phyloP scores from a whole-genome alignment of 2,888 invertebrate genomes.

The Eupeodes luniger region DNA sequence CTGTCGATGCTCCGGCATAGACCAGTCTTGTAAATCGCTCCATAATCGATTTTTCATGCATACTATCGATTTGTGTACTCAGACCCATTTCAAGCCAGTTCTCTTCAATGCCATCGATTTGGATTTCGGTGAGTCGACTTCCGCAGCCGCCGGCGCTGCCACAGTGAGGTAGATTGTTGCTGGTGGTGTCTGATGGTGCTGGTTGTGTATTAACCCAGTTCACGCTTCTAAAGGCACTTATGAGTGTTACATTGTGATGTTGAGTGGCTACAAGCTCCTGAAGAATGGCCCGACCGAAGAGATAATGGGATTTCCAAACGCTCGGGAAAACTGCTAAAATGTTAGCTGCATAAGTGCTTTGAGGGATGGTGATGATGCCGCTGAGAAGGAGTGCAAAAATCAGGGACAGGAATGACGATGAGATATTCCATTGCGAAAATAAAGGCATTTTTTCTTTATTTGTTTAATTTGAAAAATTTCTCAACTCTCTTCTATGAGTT shows the following conservation, averaged over 20 bases:
- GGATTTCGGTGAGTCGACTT: conserved; percentile 80
- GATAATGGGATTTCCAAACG: conserved; percentile 83
- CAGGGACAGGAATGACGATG: conserved; percentile 73
- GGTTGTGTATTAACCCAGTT: neutral
- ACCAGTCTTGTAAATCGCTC: conserved; percentile 82
- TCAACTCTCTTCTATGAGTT: conserved; percentile 3
- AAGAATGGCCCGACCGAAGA: conserved; percentile 81
- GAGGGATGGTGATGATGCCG: conserved; percentile 34
- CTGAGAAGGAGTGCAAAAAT: conserved; percentile 74
- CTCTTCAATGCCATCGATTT: conserved; percentile 80
- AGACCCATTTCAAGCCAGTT: conserved; percentile 83
- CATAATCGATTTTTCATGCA: conserved; percentile 81
- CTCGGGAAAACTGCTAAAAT: conserved; percentile 83
- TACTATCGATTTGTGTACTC: conserved; percentile 81
- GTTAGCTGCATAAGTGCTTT: conserved; percentile 78
- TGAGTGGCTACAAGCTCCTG: conserved; percentile 79
- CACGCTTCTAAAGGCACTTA: conserved; percentile 80
- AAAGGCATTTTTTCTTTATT: conserved; percentile 51
- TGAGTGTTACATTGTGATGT: conserved; percentile 81
- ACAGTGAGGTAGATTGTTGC: conserved; percentile 70
- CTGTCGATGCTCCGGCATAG: conserved; percentile 82
- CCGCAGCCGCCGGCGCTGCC: conserved; percentile 16
- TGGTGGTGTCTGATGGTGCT: conserved; percentile 23
- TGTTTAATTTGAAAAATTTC: neutral
- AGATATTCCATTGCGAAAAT: conserved; percentile 55